A percentile compares a stretch with the other conserved stretches of the same genome.
Evolutionary conservation across 2,113 vertebrate genomes (phyloP).

Genomic region (Pteropus alecto): DNA sequence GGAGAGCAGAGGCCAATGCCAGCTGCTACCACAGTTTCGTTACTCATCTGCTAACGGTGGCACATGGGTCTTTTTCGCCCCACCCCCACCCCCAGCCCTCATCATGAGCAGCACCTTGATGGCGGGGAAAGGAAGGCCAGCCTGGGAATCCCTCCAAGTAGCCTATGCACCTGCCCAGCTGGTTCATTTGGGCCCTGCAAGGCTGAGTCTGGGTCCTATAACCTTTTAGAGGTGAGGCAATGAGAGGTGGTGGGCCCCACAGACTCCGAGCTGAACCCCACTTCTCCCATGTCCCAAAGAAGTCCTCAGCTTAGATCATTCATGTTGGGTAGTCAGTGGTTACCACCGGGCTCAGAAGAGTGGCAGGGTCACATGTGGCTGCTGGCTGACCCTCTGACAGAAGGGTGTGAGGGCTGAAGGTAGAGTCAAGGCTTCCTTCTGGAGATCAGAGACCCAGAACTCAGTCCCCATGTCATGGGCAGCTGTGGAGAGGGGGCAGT

Average conservation of each 20-base stretch:
- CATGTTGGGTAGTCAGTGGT: neutral
- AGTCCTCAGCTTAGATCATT: neutral
- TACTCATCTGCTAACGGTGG: constrained; percentile 68
- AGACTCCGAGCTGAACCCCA: neutral
- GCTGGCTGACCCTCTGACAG: neutral
- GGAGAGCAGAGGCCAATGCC: neutral
- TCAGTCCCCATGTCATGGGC: neutral
- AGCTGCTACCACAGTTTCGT: constrained; percentile 32
- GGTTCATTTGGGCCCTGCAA: neutral
- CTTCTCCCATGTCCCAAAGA: neutral
- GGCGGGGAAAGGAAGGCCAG: neutral
- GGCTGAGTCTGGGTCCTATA: neutral
- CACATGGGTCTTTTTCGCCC: constrained; percentile 63
- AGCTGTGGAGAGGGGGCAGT: neutral
- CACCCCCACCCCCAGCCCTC: neutral
- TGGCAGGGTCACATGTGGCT: neutral
- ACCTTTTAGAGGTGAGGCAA: neutral
- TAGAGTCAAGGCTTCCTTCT: neutral
- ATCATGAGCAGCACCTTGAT: neutral
- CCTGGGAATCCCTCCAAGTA: neutral
- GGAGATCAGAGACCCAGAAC: neutral
- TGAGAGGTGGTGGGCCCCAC: neutral
- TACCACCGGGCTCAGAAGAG: neutral
- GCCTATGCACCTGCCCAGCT: neutral
- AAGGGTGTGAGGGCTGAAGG: neutral